Base-by-base conservation (phyloP, 2,888 invertebrate genomes). In the Patella depressa region DNA sequence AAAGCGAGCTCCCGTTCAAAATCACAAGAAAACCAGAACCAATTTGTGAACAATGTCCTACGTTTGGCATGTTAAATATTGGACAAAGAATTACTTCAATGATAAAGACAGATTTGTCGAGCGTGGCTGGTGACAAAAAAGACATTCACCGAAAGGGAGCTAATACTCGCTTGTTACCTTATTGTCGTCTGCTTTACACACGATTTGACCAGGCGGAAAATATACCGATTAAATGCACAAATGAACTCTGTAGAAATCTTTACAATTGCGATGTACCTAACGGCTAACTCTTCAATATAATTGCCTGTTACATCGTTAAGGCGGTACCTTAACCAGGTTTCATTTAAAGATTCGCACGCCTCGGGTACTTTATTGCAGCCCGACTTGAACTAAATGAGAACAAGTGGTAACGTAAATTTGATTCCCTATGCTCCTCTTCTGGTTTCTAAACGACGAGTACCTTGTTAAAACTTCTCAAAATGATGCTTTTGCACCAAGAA, bases 261-360 rank as follows among this genome's bases (percentile, higher is more conserved):
- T 65, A 65, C 65, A 65, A 65, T 65, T 65, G 19, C 19, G 19
- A 65, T 65, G 65, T 65, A 65, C 65, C 65, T 65, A 65, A 65
- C 65, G 65, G 65, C 65, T 24, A 65, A 65, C 65, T 24, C 65
- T 65, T 65, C 24, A 65, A 65, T 65, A 65, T 65, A 65, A 65
- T 65, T 65, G 65, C 65, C 65, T 65, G 65, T 65, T 65, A 65
- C 65, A 65, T 65, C 65, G 65, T 65, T 65, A 65, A 65, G 65
- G 65, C 65, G 65, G 65, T 65, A 65, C 65, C 65, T n/a, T 65
- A 65, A 65, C 65, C 65, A 65, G 65, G 65, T 65, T 65, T 65
- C 65, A 65, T 65, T 65, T 65, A 65, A 65, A 65, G 19, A 24
- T 9, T 24, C 65, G 65, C 14, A 65, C 65, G 65, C 65, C 65